Evolutionary conservation across 1,140 invertebrate species (phyloP), one percentile per base, ranked within the genome.

Genomic region (Sweltsa coloradensis): DNA sequence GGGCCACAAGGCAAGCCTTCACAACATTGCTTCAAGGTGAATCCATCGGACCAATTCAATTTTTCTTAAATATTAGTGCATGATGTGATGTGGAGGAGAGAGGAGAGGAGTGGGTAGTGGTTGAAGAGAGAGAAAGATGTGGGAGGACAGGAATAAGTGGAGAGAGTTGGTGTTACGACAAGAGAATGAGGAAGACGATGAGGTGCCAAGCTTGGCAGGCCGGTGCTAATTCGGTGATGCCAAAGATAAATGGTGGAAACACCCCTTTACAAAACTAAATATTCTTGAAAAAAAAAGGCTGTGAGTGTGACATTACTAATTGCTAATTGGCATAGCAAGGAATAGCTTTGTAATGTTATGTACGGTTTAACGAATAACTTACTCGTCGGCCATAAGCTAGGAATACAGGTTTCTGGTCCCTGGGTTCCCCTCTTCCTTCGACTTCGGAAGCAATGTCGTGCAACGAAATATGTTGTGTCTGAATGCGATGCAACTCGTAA

Each of bases 321-420:
- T 9, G 29, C 9, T 9, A 31, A 31, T 9, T 31, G n/a, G 29
- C 29, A 31, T 9, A 31, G 9, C n/a, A 9, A 31, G n/a, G 9
- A 9, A 31, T 9, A 31, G 9, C n/a, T 31, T 31, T 31, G 9
- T 9, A 9, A 31, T n/a, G n/a, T 31, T 9, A 31, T 31, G 9
- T 31, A 31, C n/a, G 29, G 29, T 9, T n/a, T n/a, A 9, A 9
- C n/a, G n/a, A n/a, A 31, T 9, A n/a, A n/a, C 29, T 31, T 45
- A 47, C 45, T 25, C 27, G 36, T 24, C 24, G 36, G 5, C 45
- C 45, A 42, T 37, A 47, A 39, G 40, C 26, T 9, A 25, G 18
- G 23, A 37, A 47, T 16, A 19, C n/a, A 9, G 23, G 45, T 16
- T 39, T 47, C 18, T 24, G 6, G 24, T 40, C 14, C 16, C 23